These are phyloP conservation scores for Conops quadrifasciatus DNA, from an alignment of 2,888 invertebrate species.

Conservation along the genomic window DNA sequence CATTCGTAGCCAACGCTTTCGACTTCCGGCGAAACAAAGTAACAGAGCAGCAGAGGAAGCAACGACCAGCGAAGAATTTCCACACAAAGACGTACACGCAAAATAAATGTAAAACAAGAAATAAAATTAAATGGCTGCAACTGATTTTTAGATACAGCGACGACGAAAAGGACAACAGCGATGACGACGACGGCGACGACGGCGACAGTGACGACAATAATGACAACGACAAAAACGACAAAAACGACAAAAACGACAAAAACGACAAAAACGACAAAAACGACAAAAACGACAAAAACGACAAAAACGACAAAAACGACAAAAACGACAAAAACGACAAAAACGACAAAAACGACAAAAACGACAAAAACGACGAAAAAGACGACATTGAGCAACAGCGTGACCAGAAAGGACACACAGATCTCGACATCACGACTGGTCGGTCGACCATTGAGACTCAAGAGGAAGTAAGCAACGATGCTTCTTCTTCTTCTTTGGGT, in stretches of 20 bases:
- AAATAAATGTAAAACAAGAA: slow-evolving; percentile 18
- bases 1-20: background rate
- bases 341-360: no score
- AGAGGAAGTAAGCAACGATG: no score
- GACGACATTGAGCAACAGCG: background rate
- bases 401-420: background rate
- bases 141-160: slow-evolving; percentile 40
- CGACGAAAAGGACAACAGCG: slow-evolving; percentile 45
- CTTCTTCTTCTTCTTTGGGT: background rate
- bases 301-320: background rate
- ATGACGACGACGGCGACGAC: slow-evolving; percentile 27
- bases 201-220: background rate
- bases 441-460: no score
- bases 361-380: background rate
- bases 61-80: background rate
- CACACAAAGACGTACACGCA: background rate
- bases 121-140: slow-evolving; percentile 49
- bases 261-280: background rate
- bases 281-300: no score
- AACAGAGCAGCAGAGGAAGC: background rate
- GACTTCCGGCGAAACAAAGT: background rate
- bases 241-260: no score
- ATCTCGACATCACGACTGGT: no score
- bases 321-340: no score
- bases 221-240: background rate